Base-by-base conservation (phyloP, 2,888 invertebrate genomes). In the Standfussiana lucernea region DNA sequence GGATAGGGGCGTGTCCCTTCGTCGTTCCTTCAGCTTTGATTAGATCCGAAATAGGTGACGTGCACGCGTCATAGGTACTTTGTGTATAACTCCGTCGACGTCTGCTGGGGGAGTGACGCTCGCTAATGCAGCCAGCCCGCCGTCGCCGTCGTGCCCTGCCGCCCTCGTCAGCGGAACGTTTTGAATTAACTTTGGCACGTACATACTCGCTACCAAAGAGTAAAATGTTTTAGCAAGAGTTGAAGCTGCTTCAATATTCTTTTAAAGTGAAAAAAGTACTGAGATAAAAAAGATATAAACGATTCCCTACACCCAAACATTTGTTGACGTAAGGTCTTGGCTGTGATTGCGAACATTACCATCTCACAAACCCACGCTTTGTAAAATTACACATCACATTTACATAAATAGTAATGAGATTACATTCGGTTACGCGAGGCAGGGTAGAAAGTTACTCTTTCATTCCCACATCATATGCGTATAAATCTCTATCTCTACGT, bases 391-490 rank as follows among this genome's bases (percentile, higher is more conserved):
- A 75, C 84, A 83, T 79, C 81, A 80, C 77, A 86, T 82, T 88
- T 89, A 87, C 84, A 83, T 86, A 87, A 84, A 89, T 86, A 90
- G 83, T 89, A 90, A 89, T 88, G 80, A 85, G 86, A 88, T 90
- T 88, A 89, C 79, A 82, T 86, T 85, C 77, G 89, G 89, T 89
- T 89, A 88, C 83, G 86, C 84, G 84, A 88, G 74, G 83, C 77
- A 87, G 86, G 86, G 86, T 88, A 88, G 86, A 89, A 91, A 90
- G 92, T 91, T 89, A 91, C 89, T 90, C 88, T 88, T 91, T 91
- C 89, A 88, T 92, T 93, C 86, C 85, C 88, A 90, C 89, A 90
- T 89, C 88, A 89, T 89, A 91, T 83, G 90, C 84, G 85, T 87
- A 91, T 87, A 91, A 90, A 91, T 91, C 86, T 90, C 86, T 90